Base-by-base conservation (phyloP, 1,140 invertebrate genomes). In the Saxidomus purpurata region DNA sequence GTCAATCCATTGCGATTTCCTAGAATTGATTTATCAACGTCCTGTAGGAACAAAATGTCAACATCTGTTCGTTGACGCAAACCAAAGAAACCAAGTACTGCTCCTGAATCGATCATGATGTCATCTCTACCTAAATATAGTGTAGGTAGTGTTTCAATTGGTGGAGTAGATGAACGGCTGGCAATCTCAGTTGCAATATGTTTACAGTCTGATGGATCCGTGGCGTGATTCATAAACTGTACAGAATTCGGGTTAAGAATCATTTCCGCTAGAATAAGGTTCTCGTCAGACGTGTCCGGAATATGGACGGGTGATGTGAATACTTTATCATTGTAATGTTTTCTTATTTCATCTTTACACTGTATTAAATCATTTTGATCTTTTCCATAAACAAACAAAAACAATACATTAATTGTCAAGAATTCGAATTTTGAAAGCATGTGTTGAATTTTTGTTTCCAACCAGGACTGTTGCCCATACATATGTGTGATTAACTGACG, bases 191-290 rank as follows among this genome's bases (percentile, higher is more conserved):
- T 71, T 19, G 67, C 67, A 22, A 71, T 40, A 4, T 15, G 34
- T 38, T 71, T 36, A 71, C 67, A 71, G 15, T 71, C 67, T 8
- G 11, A 38, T 19, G 34, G 3, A 36, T 36, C 8, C 17, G 19
- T 71, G 2, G 67, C 67, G 17, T 71, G 1, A n/a, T 71, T 71
- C 34, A 71, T 36, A 38, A 71, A 71, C 15, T 71, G 67, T 22
- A 71, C 0, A 11, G 67, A 71, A 38, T 71, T 71, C 2, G 34
- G 34, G 17, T 38, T 71, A 3, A 71, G 36, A 19, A 71, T 71
- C 67, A 71, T 71, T 71, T 71, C 67, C 2, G 67, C 31, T 19
- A 71, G 34, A 71, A 71, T 71, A 9, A 71, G 38, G n/a, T 40
- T 71, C 25, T 71, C 34, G 17, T 71, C 67, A 15, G 34, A 17